Base-by-base conservation (phyloP, 2,888 invertebrate genomes). In the Phragmatobia fuliginosa region DNA sequence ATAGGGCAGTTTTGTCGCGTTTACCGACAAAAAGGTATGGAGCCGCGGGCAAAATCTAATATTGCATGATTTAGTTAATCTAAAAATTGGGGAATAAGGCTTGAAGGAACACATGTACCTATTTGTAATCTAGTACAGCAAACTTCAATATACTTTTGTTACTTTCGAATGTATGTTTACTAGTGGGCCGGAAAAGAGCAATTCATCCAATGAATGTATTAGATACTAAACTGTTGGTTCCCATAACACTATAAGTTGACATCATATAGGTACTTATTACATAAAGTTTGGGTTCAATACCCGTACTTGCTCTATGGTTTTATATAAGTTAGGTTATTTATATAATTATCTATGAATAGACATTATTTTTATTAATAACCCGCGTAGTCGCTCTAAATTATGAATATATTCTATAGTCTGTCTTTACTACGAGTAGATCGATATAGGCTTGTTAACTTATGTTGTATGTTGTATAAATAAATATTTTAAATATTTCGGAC, bases 151-250 rank as follows among this genome's bases (percentile, higher is more conserved):
- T 4, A 38, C 33, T 64, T 33, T 36, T 56, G 16, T 21, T 36
- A 67, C 49, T 33, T 16, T 67, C 25, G 52, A 61, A 61, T 14
- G 49, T 61, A 61, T 68, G 62, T 28, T 11, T 14, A 45, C 56
- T 41, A 68, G 66, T 66, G 14, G 49, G 58, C 82, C 80, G 80
- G 80, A 79, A 81, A 82, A 66, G 41, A 68, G 66, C 71, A 81
- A 81, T 81, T 82, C 62, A 75, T 65, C 28, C 63, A 52, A 73
- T 79, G 74, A 79, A 79, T 79, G 74, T 77, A 79, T 79, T 74
- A n/a, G n/a, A n/a, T n/a, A 73, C 74, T 74, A 75, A 73, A 52
- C 70, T 25, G 62, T 62, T 61, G 65, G 33, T 56, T 73, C 59
- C 62, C 66, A 32, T 71, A 62, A 71, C 70, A 70, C 67, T 75